Base-by-base conservation (phyloP, 1,140 invertebrate genomes). In the Pseudoatta argentina region DNA sequence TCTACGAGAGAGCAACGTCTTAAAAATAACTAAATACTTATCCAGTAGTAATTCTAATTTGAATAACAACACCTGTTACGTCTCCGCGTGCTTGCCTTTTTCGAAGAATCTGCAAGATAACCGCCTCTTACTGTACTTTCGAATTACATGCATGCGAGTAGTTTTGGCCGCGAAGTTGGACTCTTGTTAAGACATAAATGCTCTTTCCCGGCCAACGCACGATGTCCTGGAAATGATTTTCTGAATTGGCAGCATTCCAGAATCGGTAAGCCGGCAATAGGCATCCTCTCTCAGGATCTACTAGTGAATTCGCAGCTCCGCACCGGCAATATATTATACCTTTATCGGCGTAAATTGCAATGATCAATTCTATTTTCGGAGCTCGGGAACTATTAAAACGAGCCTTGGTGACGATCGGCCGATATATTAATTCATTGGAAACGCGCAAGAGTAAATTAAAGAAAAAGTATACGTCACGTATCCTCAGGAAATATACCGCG, bases 211-310 rank as follows among this genome's bases (percentile, higher is more conserved):
- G 18, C 21, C 73, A 21, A 44, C 21, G 64, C 34, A 57, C 67
- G 75, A 34, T 73, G 64, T 85, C 67, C 72, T 66, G 73, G 48
- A 81, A 88, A 90, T 89, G 71, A 90, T 90, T 87, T 85, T 78
- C 72, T 76, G 71, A 90, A 87, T 86, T 89, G 87, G 89, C 88
- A 73, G 30, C 69, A 53, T 76, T 87, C 89, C 89, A 89, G 82
- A 85, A 85, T 89, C 71, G 79, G 67, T 72, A 83, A 86, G 71
- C 57, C 66, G 69, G 78, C 67, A 44, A 76, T 67, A 73, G 73
- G 59, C 69, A 88, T 89, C 57, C 81, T 71, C 81, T 76, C 81
- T 76, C 69, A 34, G 72, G 57, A 53, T 69, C 64, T 51, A 57
- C 53, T 61, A 30, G 72, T 71, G 24, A 63, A 61, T 86, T 86